A percentile compares a stretch with the other conserved stretches of the same genome.
phyloP scores from a whole-genome alignment of 2,113 vertebrate species.

The Phoxinus phoxinus region DNA sequence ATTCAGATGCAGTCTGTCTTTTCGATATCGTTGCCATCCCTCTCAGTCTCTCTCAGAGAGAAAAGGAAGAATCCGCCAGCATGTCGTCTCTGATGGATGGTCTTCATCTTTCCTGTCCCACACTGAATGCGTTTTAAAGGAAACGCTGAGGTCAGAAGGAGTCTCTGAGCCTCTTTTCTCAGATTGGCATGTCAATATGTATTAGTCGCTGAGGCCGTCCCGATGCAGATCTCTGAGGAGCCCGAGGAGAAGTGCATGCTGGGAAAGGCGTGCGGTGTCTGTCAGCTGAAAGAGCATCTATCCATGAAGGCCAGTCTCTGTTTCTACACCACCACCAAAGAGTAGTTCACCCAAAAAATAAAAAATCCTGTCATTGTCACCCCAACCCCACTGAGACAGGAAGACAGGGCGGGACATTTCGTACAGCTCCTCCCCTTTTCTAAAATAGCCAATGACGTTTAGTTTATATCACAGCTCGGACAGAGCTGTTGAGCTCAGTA shows the following conservation, averaged over 20 bases:
- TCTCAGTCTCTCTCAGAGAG: background rate
- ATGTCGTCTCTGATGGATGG: conserved; percentile 25
- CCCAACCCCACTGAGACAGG: no score
- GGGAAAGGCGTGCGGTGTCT: background rate
- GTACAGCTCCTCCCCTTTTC: no score
- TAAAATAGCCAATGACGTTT: no score
- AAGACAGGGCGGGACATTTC: no score
- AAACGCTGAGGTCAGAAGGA: background rate
- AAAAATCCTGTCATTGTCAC: no score
- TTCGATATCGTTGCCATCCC: background rate
- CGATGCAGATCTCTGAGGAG: background rate
- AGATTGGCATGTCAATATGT: conserved; percentile 34
- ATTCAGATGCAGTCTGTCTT: background rate
- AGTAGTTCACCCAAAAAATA: background rate
- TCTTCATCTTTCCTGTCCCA: background rate
- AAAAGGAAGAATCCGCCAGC: background rate
- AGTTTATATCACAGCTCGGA: no score
- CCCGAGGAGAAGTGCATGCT: background rate
- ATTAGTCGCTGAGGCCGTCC: background rate
- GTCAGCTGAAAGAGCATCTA: conserved; percentile 6
- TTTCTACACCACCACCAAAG: background rate
- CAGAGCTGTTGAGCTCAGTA: no score
- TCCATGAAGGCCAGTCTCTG: background rate
- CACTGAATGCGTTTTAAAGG: conserved; percentile 1
- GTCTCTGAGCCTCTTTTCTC: background rate